Evolutionary conservation across 1,140 invertebrate genomes (phyloP).

Genomic region (Drosophila tristis): DNA sequence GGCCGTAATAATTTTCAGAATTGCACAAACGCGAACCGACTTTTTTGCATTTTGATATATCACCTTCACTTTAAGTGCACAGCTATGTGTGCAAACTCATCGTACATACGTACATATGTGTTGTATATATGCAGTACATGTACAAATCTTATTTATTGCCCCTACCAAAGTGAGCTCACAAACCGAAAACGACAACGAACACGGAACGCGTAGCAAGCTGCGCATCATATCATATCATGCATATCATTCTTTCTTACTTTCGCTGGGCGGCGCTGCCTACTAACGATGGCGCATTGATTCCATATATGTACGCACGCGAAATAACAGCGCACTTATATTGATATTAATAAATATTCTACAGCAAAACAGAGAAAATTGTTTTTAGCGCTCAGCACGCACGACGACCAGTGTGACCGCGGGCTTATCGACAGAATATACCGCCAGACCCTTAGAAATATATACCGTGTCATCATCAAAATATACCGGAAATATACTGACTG

Average conservation of each 20-base stretch:
- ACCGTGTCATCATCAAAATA: too few relatives aligned
- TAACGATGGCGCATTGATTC: slow-evolving; percentile 37
- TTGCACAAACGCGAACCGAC: slow-evolving; percentile 29
- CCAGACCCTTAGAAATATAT: too few relatives aligned
- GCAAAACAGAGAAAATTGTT: slow-evolving; percentile 21
- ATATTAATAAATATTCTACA: slow-evolving; percentile 12
- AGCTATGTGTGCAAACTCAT: slow-evolving; percentile 11
- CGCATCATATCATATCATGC: slow-evolving; percentile 26
- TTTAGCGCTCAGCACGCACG: slow-evolving; percentile 29
- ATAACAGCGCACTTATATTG: slow-evolving; percentile 15
- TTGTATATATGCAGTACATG: slow-evolving; percentile 4
- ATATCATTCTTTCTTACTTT: slow-evolving; percentile 13
- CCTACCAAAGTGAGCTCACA: slow-evolving; percentile 50
- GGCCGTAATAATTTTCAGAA: slow-evolving; percentile 42
- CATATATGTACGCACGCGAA: not conserved
- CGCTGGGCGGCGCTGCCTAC: not conserved
- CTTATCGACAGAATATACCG: not conserved
- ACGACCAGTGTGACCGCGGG: slow-evolving; percentile 7
- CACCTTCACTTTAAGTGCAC: slow-evolving; percentile 30
- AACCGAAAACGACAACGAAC: slow-evolving; percentile 9
- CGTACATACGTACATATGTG: not conserved
- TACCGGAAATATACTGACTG: too few relatives aligned
- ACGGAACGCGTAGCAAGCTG: slow-evolving; percentile 27
- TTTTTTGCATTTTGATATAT: slow-evolving; percentile 34
- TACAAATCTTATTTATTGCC: slow-evolving; percentile 37